Base-by-base conservation (phyloP, 2,113 vertebrate genomes). In the Catharus fuscescens region DNA sequence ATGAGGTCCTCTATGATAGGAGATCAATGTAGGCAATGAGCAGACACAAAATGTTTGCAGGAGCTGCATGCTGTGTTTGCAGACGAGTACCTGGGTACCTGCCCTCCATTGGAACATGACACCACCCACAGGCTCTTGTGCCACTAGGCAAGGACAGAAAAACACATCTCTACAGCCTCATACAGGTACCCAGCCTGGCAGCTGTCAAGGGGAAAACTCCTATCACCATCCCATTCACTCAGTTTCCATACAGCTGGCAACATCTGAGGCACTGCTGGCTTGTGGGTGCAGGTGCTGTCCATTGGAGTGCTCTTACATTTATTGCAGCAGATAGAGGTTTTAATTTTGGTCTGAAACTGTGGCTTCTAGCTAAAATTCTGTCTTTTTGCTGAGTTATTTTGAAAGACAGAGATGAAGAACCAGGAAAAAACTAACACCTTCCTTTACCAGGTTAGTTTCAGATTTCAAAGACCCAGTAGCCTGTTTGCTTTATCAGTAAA, bases 251-350 rank as follows among this genome's bases (percentile, higher is more conserved):
- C 6, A 81, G 52, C 53, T 71, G 57, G 12, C 38, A 65, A 29
- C 38, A 29, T 18, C 45, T 40, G 50, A 87, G 31, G 42, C 4
- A 1, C 31, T 32, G 17, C 16, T 38, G 23, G 13, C 54, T n/a
- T 81, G 56, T 70, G 69, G 61, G 32, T 81, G 42, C 65, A 45
- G 25, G 9, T 54, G 38, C 13, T 8, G 14, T 47, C 26, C 34
- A 7, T 32, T 0, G 0, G 5, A 13, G 5, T 62, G 50, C 29
- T 70, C n/a, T 48, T 73, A 34, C 1, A 10, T 42, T 45, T 62
- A 45, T 18, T 48, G 45, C 12, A 66, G 24, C 23, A 65, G 31
- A 59, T 2, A 34, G 3, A 14, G 2, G 7, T 45, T 71, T 73
- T 36, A n/a, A 85, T 50, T 57, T 57, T 78, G 23, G 19, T 25